Base-by-base conservation (phyloP, 2,888 invertebrate genomes). In the Eupithecia pulchellata region DNA sequence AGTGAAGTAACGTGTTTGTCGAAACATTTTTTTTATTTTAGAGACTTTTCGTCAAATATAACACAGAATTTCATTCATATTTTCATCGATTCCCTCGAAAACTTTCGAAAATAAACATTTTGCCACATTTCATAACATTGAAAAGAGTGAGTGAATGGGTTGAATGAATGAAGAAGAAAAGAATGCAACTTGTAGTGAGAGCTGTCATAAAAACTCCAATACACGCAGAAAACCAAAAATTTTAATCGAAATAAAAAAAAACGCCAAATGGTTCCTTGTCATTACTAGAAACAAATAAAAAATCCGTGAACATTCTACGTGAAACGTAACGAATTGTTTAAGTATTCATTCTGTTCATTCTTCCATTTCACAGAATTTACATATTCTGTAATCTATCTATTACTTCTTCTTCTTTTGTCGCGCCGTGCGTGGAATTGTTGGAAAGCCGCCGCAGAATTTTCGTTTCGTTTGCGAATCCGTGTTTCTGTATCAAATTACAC, bases 51-150 rank as follows among this genome's bases (percentile, higher is more conserved):
- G 25, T 17, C 14, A 62, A 13, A 14, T 32, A 25, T 14, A 9
- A n/a, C 27, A 27, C 1, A 20, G n/a, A 68, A 65, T 72, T 72
- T 68, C 34, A 66, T 72, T 58, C 29, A 68, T n/a, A 29, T 8
- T 64, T 68, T 20, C 34, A 25, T 5, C 11, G 42, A 58, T 47
- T 52, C 13, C 34, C 2, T 13, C 8, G 5, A 66, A 57, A 64
- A 62, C 55, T 62, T 69, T 55, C 42, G 1, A 13, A 68, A 71
- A 68, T 42, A 55, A 64, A 47, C 9, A 52, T 52, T 32, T 25
- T 25, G 8, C 14, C n/a, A 8, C 55, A 55, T 42, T 63, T 42
- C 32, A 55, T n/a, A 62, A 55, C 30, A 69, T 60, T 32, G 5
- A 61, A 13, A 57, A 25, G 30, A 34, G 30, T 30, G 32, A 30